Evolutionary conservation across 2,888 invertebrate species (phyloP), one percentile per base, ranked within the genome.

Genomic region (Dromius quadrimaculatus): DNA sequence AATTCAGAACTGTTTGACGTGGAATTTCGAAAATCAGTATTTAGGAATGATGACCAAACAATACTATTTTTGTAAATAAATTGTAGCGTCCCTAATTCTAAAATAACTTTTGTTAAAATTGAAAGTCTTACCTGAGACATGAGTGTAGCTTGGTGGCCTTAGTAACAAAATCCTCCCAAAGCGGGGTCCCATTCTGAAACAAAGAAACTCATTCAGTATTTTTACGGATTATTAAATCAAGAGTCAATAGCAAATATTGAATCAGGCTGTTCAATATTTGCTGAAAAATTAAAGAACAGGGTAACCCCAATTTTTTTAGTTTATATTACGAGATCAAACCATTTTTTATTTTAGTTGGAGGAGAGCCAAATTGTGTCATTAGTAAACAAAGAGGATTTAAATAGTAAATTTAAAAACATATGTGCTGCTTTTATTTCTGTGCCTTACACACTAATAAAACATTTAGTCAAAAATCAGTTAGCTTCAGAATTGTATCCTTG

Each of bases 121-220:
- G n/a, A n/a, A n/a, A n/a, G n/a, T 15, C 20, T 92, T 87, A 97
- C 96, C 93, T 93, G 75, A 98, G 86, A 77, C 95, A 95, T 50
- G 94, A 90, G 83, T 98, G 96, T 71, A 98, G 89, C 84, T 98
- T 98, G 57, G 93, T 91, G 68, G 98, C 96, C 85, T 96, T 97
- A 65, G 91, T 90, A 80, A 94, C 91, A 78, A 97, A 92, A 83
- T 97, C 96, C 84, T 98, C 97, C 96, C 96, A 97, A 79, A 96
- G 86, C 70, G 96, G 95, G 77, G 95, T 89, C 78, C 95, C 94
- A 84, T 91, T 93, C 97, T 97, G 90, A 77, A 91, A 89, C 78
- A 80, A 82, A 80, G 20, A 57, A 57, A 28, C 50, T 2, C 11
- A 2, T 5, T 54, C 15, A 28, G 28, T 5, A 28, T 28, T 28